phyloP scores from a whole-genome alignment of 2,113 vertebrate genomes.

The Aegotheles bennettii region DNA sequence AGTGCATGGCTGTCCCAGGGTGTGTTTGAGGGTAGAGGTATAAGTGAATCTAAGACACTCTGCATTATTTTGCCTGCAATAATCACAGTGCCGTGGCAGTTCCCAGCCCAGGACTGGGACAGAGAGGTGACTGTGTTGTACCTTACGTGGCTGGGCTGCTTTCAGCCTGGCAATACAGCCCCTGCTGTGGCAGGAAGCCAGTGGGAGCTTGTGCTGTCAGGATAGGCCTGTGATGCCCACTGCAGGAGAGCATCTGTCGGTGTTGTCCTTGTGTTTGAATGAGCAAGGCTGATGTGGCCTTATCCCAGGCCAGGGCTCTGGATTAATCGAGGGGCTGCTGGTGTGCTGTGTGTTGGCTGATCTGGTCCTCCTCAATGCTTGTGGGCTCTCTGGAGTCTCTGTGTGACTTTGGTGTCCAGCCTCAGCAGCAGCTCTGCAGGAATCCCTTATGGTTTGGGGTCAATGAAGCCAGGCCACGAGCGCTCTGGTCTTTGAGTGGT shows the following conservation, averaged over 20 bases:
- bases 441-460: not conserved
- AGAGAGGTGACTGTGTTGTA: not conserved
- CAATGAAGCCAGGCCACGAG: not conserved
- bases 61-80: not conserved
- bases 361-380: not conserved
- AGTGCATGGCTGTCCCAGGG: not conserved
- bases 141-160: not conserved
- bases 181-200: not conserved
- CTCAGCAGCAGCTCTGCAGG: not conserved
- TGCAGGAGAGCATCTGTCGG: not conserved
- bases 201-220: not conserved
- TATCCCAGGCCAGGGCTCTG: not conserved
- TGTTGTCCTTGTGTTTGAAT: not conserved
- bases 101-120: not conserved
- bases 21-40: not conserved
- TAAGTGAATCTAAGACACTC: not conserved
- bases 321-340: not conserved
- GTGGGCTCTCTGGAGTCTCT: not conserved
- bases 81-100: not conserved
- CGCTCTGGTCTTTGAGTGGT: not conserved
- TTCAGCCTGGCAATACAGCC: not conserved
- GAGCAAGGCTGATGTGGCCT: not conserved
- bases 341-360: fast-evolving
- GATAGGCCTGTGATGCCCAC: fast-evolving
- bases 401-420: not conserved